Percentiles rank a stretch among this genome's conserved stretches.
Evolutionary conservation across 2,113 vertebrate species (phyloP).

Genomic region (Ictalurus punctatus): DNA sequence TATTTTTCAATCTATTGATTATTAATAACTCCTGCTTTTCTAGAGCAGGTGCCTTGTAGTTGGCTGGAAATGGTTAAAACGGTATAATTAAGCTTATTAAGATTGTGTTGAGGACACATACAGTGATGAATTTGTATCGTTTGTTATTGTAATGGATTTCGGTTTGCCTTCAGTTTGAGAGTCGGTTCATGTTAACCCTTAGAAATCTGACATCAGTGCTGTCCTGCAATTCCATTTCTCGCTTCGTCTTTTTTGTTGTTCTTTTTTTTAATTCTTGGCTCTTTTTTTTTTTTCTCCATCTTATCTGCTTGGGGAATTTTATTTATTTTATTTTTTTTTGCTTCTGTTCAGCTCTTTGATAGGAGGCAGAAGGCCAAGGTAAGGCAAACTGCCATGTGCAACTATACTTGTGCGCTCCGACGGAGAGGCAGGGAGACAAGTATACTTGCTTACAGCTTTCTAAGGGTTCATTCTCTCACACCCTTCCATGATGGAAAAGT

Average conservation of each 20-base stretch:
- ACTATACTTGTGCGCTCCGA: conserved; percentile 57
- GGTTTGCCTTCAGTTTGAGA: conserved; percentile 52
- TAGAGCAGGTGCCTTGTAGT: conserved; percentile 26
- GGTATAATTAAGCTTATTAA: conserved; percentile 27
- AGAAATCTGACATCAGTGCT: conserved; percentile 66
- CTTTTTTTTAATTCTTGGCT: conserved; percentile 37
- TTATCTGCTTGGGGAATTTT: conserved; percentile 12
- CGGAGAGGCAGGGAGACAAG: conserved; percentile 51
- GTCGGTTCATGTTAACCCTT: conserved; percentile 65
- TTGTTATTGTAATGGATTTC: neutral
- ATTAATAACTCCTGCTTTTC: conserved; percentile 52
- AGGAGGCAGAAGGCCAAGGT: conserved; percentile 51
- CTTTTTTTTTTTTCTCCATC: conserved; percentile 8
- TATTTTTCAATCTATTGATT: conserved; percentile 45
- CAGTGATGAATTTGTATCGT: neutral
- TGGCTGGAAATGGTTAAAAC: conserved; percentile 65
- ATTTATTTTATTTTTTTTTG: conserved; percentile 22
- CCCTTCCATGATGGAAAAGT: neutral
- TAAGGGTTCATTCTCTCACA: conserved; percentile 61
- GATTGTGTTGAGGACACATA: conserved; percentile 29
- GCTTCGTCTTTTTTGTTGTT: conserved; percentile 4
- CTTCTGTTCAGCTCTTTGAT: conserved; percentile 39
- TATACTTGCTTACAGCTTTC: conserved; percentile 64
- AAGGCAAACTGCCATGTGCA: conserved; percentile 57
- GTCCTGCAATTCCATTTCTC: conserved; percentile 26